These are phyloP conservation scores for Mechanitis mazaeus DNA, from an alignment of 2,888 invertebrate genomes.

Conservation along the genomic window DNA sequence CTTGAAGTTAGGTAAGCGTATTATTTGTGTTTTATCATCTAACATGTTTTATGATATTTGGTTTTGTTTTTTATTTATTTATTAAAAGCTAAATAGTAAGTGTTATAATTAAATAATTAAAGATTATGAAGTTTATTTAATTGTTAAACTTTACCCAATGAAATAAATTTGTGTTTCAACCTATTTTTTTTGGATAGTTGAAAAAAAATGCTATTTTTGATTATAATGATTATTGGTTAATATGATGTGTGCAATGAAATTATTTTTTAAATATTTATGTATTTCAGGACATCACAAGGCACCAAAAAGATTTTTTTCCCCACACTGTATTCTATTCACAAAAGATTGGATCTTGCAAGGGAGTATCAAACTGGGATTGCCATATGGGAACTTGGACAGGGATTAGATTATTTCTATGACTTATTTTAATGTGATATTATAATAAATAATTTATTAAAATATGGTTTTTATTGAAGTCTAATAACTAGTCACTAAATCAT, in stretches of 20 bases:
- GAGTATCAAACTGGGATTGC: constrained; percentile 90
- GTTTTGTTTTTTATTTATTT: too few relatives aligned
- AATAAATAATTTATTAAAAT: constrained; percentile 41
- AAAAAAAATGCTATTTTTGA: too few relatives aligned
- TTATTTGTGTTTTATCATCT: neutral
- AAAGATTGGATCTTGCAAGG: constrained; percentile 85
- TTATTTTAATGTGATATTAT: constrained; percentile 68
- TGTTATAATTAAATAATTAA: too few relatives aligned
- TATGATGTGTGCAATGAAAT: neutral
- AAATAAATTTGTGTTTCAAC: too few relatives aligned
- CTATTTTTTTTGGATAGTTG: too few relatives aligned
- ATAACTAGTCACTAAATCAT: constrained; percentile 2
- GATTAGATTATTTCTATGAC: constrained; percentile 96
- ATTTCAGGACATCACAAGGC: constrained; percentile 79
- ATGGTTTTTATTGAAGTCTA: constrained; percentile 10
- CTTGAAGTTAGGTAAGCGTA: constrained; percentile 86
- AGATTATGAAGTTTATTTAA: too few relatives aligned
- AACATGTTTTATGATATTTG: too few relatives aligned
- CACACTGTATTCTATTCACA: constrained; percentile 88
- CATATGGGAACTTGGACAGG: constrained; percentile 98
- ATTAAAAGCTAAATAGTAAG: too few relatives aligned
- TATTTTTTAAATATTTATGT: constrained; percentile 1
- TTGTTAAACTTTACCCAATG: too few relatives aligned
- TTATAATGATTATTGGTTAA: too few relatives aligned
- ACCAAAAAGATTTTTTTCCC: constrained; percentile 92